Evolutionary conservation across 2,113 vertebrate genomes (phyloP), one percentile per base, ranked within the genome.

Genomic region (Actinemys pallida): DNA sequence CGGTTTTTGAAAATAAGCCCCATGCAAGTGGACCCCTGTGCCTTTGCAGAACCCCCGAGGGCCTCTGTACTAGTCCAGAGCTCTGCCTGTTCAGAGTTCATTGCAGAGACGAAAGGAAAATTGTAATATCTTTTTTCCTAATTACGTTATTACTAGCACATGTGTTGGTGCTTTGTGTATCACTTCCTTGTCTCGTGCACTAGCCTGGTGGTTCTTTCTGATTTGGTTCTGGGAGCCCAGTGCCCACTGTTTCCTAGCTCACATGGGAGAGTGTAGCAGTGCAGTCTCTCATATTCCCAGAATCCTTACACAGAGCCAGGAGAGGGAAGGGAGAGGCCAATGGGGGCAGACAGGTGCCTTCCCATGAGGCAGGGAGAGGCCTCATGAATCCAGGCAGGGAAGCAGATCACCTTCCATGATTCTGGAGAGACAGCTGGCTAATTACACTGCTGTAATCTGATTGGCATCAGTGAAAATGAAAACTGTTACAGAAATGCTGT

Each of bases 181-280:
- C 2, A n/a, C 88, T 93, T 89, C 31, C 13, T 79, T 81, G 8
- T 13, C 39, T 78, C 8, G 20, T 10, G 25, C 17, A 47, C 2
- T 14, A 62, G 12, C 59, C 13, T 62, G 84, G 75, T 13, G 57
- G 65, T 27, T 81, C 29, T 65, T 53, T 81, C 79, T 75, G 86
- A 29, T 62, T 81, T 0, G 0, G 10, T 22, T 84, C 31, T 59
- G 89, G 53, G 53, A n/a, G 62, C 8, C 25, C 59, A 62, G 9
- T 19, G 24, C 47, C 3, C 16, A 8, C 42, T 49, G 53, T 45
- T n/a, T 91, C 57, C 22, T 10, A 12, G 2, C 45, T 31, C 17
- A 39, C 13, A 65, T 0, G 0, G 22, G 56, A 12, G 12, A 88
- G 88, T 2, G 5, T 24, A 14, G 54, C 27, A 62, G 25, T 62